Conservation (phyloP, 2,888 invertebrate genomes). For the Adelognathus sp. region DNA sequence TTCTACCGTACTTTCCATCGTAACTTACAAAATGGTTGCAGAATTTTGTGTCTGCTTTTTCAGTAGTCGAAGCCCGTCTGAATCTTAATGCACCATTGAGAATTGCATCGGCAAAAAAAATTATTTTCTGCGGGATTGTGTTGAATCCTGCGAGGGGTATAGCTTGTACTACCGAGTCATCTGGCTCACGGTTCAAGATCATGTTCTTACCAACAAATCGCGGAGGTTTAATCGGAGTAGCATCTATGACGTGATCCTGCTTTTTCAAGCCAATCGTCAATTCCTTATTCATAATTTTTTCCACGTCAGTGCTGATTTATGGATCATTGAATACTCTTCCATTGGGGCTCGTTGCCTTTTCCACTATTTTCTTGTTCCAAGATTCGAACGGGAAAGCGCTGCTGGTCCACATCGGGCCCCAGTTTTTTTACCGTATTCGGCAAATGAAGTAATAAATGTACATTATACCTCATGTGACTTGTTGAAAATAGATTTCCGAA, state of each 20-base stretch:
- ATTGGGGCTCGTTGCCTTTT: slow-evolving; percentile 1
- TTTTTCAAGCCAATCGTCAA: background rate
- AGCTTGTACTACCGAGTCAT: background rate
- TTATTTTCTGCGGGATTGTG: background rate
- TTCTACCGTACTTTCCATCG: background rate
- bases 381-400: slow-evolving; percentile 6
- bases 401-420: slow-evolving; percentile 12
- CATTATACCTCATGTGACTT: slow-evolving; percentile 13
- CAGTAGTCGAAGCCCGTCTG: too few relatives aligned
- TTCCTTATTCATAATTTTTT: background rate
- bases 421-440: background rate
- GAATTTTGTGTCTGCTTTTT: too few relatives aligned
- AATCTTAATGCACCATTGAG: too few relatives aligned
- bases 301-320: background rate
- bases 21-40: too few relatives aligned
- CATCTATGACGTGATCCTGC: background rate
- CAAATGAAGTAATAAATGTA: slow-evolving; percentile 18
- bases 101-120: background rate
- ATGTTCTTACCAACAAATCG: background rate
- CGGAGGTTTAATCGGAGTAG: background rate
- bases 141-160: background rate
- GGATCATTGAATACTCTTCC: background rate
- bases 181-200: background rate
- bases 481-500: slow-evolving; percentile 1
- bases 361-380: background rate